phyloP scores from a whole-genome alignment of 2,888 invertebrate species.

The Ichneumoninae sp. region DNA sequence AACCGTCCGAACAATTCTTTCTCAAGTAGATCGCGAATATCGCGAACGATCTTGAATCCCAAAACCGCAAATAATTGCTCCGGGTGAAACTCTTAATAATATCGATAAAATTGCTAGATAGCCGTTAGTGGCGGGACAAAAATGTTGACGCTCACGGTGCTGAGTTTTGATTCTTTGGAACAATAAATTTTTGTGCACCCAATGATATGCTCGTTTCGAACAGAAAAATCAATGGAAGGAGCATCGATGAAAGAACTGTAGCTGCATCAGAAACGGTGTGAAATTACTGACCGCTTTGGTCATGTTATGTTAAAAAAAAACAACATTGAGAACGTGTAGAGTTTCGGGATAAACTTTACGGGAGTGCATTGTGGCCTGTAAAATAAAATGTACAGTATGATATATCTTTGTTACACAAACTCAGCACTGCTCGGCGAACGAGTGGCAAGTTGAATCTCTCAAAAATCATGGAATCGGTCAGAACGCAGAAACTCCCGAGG shows the following conservation, averaged over 20 bases:
- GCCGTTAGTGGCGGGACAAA: constrained; percentile 65
- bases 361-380: background rate
- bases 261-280: background rate
- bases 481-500: constrained; percentile 7
- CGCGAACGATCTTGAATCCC: constrained; percentile 55
- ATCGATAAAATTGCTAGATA: constrained; percentile 70
- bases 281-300: background rate
- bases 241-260: background rate
- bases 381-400: background rate
- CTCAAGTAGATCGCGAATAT: constrained; percentile 20
- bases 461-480: constrained; percentile 15
- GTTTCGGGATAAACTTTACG: background rate
- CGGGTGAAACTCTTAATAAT: constrained; percentile 63
- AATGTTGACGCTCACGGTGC: constrained; percentile 22
- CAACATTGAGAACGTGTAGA: background rate
- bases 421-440: constrained; percentile 1
- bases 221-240: background rate
- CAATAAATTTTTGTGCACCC: background rate
- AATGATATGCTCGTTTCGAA: background rate
- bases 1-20: constrained; percentile 20
- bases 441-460: constrained; percentile 13
- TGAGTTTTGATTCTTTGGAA: background rate
- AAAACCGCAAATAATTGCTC: constrained; percentile 60
- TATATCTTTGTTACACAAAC: background rate
- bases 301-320: background rate